These are phyloP conservation scores for Caenorhabditis doughertyi DNA, from an alignment of 2,888 invertebrate genomes.

Conservation along the genomic window DNA sequence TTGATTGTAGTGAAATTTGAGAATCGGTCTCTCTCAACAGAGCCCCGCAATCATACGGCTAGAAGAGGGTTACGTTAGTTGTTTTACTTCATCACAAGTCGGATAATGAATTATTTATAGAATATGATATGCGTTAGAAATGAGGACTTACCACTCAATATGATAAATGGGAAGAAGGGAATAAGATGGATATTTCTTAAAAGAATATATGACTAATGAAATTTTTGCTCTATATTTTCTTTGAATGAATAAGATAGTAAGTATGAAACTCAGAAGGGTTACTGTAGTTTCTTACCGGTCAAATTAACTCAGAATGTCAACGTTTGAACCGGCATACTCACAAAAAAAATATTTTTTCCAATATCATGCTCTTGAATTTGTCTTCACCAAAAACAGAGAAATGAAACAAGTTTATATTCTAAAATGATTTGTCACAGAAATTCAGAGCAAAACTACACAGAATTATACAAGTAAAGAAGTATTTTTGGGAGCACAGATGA, in stretches of 20 bases:
- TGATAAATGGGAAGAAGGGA: constrained; percentile 5
- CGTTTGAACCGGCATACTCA: too few relatives aligned
- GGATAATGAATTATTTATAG: constrained; percentile 39
- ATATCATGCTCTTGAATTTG: not conserved
- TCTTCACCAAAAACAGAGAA: not conserved
- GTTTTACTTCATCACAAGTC: constrained; percentile 32
- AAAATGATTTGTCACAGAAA: constrained; percentile 22
- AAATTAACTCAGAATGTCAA: too few relatives aligned
- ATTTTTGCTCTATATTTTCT: not conserved
- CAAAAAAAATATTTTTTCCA: not conserved
- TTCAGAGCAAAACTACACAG: constrained; percentile 33
- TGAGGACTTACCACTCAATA: not conserved
- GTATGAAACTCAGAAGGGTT: too few relatives aligned
- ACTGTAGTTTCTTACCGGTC: too few relatives aligned
- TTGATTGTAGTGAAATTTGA: constrained; percentile 53
- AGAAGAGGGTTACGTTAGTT: constrained; percentile 21
- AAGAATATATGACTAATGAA: not conserved
- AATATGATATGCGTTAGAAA: constrained; percentile 26
- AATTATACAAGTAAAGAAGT: constrained; percentile 50
- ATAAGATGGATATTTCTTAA: not conserved
- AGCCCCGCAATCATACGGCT: constrained; percentile 25
- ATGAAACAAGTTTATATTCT: constrained; percentile 26
- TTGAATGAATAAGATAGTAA: not conserved
- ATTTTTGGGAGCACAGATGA: constrained; percentile 14
- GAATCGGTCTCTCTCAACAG: constrained; percentile 4